A percentile compares a stretch with the other conserved stretches of the same genome.
These are phyloP conservation scores for Botia almorhae DNA, from an alignment of 2,797 vertebrate species.

Conservation along the genomic window DNA sequence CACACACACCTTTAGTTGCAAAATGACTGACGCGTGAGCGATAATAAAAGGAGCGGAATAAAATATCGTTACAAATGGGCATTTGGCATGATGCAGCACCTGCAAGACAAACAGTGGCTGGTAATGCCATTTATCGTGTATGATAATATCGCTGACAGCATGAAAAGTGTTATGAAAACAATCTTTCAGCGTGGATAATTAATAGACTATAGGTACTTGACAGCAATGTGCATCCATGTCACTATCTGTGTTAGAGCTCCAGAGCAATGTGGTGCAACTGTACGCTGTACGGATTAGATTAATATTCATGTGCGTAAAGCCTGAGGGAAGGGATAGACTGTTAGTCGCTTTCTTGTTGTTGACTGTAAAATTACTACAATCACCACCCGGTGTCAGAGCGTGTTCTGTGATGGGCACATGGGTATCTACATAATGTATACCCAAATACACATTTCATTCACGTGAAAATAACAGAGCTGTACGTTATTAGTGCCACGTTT, in stretches of 20 bases:
- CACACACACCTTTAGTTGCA: neutral
- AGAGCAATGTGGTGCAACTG: conserved; percentile 19
- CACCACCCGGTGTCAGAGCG: conserved; percentile 31
- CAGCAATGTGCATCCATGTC: conserved; percentile 31
- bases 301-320: conserved; percentile 41
- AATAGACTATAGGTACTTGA: conserved; percentile 28
- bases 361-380: conserved; percentile 41
- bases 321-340: conserved; percentile 27
- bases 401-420: neutral
- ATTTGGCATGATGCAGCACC: neutral
- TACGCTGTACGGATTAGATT: conserved; percentile 27
- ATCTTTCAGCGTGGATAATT: conserved; percentile 21
- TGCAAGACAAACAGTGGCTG: neutral
- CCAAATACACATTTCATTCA: conserved; percentile 18
- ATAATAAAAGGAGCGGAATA: neutral
- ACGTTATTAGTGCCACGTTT: conserved; percentile 3
- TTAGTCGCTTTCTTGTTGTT: conserved; percentile 32
- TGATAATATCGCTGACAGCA: conserved; percentile 30
- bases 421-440: conserved; percentile 11
- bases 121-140: neutral
- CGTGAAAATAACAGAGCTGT: neutral
- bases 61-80: neutral
- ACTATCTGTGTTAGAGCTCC: conserved; percentile 17
- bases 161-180: conserved; percentile 29
- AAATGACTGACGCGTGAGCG: neutral